Base-by-base conservation (phyloP, 2,797 vertebrate genomes). In the Eulemur rubriventer region DNA sequence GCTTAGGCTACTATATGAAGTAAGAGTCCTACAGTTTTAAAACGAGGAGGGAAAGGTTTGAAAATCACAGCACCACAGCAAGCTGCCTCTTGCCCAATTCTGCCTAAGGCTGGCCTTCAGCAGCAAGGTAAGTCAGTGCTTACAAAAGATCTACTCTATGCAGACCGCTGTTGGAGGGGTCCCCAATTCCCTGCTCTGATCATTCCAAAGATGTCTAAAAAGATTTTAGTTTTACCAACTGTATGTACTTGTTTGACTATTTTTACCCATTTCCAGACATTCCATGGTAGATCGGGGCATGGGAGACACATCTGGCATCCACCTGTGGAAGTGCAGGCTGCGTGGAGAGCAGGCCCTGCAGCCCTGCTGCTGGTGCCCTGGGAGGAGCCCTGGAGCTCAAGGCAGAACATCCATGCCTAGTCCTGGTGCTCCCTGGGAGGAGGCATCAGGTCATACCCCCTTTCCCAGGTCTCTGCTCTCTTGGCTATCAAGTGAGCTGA, bases 21-120 rank as follows among this genome's bases (percentile, higher is more conserved):
- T 22, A 14, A 70, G 57, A 92, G 33, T 52, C 65, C 89, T 41
- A 43, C 16, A 9, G 57, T 85, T 95, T 70, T 83, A 46, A 93
- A 93, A 65, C 17, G 55, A 41, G 75, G 76, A 76, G n/a, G n/a
- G 24, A 70, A 73, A 50, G 38, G 17, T 43, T 24, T 70, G 65
- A 78, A 86, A 94, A 90, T 81, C 90, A 88, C 81, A 24, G 43
- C 57, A 22, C 73, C 63, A 0, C 20, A 46, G 63, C 79, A 67
- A 85, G 93, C 83, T 89, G 79, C 70, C 79, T 86, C 17, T 17
- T 95, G 87, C 83, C 93, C 89, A 95, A 92, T 93, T 96, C 93
- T 78, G 93, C 96, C 94, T 22, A 41, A 69, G 95, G 96, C 91
- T 78, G 82, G 91, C 89, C 91, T 94, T 95, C 82, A 91, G 93